Conservation (phyloP, 2,888 invertebrate genomes). For the Apamea sordens region DNA sequence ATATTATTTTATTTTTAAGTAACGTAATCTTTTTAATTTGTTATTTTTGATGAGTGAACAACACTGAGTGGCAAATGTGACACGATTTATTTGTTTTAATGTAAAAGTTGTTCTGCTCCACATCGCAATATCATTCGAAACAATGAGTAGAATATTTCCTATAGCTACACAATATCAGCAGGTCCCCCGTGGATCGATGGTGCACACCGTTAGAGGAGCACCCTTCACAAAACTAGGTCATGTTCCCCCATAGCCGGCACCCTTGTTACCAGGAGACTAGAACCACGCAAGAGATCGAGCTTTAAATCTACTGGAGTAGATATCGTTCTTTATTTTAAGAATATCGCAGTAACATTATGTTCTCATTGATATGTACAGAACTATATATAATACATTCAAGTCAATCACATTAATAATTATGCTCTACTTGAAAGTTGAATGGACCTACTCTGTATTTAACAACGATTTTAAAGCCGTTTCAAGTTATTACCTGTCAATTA, state of each 20-base stretch:
- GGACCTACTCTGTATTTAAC: constrained; percentile 36
- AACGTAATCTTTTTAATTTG: not conserved
- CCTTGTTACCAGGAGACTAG: constrained; percentile 81
- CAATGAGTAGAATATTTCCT: constrained; percentile 44
- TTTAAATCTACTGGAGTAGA: constrained; percentile 63
- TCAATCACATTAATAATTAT: constrained; percentile 7
- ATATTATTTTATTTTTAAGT: constrained; percentile 1
- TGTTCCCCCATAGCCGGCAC: constrained; percentile 79
- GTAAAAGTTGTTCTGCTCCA: not conserved
- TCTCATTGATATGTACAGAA: not conserved
- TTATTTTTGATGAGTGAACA: not conserved
- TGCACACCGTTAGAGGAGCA: constrained; percentile 77
- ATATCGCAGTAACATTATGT: not conserved
- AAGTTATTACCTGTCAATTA: constrained; percentile 23
- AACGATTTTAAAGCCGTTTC: constrained; percentile 20
- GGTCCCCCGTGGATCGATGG: constrained; percentile 85
- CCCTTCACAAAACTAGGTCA: constrained; percentile 87
- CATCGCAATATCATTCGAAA: constrained; percentile 2
- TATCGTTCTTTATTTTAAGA: constrained; percentile 18
- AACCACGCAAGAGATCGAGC: constrained; percentile 61
- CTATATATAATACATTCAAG: not conserved
- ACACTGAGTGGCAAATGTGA: not conserved
- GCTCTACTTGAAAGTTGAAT: not conserved
- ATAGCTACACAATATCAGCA: constrained; percentile 60
- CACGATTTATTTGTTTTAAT: not conserved